phyloP scores from a whole-genome alignment of 2,797 vertebrate species.

The Garrulus glandarius region DNA sequence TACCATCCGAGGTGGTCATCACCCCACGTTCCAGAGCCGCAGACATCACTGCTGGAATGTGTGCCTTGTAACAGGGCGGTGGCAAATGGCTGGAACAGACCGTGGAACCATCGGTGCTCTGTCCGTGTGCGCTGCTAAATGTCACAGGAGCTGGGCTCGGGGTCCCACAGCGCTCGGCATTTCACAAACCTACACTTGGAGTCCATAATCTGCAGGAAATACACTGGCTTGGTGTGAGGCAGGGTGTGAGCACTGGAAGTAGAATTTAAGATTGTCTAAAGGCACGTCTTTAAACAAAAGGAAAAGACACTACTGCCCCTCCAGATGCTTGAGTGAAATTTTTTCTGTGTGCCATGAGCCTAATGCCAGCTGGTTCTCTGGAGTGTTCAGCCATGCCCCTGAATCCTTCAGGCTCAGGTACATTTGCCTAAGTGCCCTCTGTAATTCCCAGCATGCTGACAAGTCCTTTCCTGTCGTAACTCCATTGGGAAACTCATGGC shows the following conservation, averaged over 20 bases:
- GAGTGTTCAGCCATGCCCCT: neutral
- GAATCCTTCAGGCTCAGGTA: neutral
- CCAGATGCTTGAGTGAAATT: neutral
- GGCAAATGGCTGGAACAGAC: neutral
- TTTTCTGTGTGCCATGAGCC: rapidly evolving
- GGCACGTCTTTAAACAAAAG: neutral
- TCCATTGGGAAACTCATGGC: rapidly evolving
- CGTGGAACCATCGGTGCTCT: rapidly evolving
- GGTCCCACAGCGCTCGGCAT: neutral
- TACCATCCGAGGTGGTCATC: neutral
- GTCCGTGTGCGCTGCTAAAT: neutral
- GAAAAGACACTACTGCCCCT: rapidly evolving
- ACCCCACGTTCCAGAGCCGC: neutral
- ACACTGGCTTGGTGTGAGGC: neutral
- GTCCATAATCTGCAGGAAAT: neutral
- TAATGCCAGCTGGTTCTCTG: neutral
- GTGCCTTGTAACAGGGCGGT: neutral
- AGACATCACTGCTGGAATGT: neutral
- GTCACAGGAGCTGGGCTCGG: neutral
- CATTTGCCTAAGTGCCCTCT: neutral
- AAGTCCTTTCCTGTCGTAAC: neutral
- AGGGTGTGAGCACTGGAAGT: rapidly evolving
- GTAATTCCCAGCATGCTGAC: neutral
- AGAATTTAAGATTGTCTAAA: neutral
- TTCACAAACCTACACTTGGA: rapidly evolving